A percentile compares a stretch with the other conserved stretches of the same genome.
Conservation (phyloP, 2,113 vertebrate species). For the Sorex fumeus region DNA sequence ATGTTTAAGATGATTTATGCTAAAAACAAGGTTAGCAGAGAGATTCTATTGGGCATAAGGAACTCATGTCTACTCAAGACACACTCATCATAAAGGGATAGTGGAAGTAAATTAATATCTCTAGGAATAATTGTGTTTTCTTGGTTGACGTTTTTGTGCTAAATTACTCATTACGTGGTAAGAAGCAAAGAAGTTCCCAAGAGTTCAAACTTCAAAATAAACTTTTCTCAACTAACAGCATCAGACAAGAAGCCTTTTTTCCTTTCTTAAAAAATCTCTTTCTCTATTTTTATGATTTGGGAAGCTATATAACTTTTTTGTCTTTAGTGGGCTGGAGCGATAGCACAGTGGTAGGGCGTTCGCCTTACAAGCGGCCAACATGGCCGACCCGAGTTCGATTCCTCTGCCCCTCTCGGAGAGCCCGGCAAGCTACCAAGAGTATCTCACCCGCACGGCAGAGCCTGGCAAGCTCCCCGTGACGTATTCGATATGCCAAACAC, state of each 20-base stretch:
- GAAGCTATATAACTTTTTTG: slow-evolving; percentile 40
- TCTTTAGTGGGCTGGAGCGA: no score
- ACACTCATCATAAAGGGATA: slow-evolving; percentile 2
- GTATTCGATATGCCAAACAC: no score
- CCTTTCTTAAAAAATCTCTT: not conserved
- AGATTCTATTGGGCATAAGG: slow-evolving; percentile 1
- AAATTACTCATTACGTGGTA: not conserved
- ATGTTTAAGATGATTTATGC: not conserved
- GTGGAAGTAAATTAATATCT: not conserved
- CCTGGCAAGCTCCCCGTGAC: no score
- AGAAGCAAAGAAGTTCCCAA: slow-evolving; percentile 18
- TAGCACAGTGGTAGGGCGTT: no score
- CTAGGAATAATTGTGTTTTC: slow-evolving; percentile 5
- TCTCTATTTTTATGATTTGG: slow-evolving; percentile 49
- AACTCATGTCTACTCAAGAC: not conserved
- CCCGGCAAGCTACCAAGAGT: no score
- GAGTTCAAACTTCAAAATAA: slow-evolving; percentile 20
- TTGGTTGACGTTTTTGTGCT: not conserved
- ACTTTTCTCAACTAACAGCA: not conserved
- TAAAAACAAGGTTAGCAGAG: slow-evolving; percentile 47
- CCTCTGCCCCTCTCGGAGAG: no score
- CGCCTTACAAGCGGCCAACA: no score
- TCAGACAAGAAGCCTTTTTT: not conserved
- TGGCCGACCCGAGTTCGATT: no score
- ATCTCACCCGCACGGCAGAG: no score